Conservation (phyloP, 2,797 vertebrate genomes). For the Hippocampus kuda region DNA sequence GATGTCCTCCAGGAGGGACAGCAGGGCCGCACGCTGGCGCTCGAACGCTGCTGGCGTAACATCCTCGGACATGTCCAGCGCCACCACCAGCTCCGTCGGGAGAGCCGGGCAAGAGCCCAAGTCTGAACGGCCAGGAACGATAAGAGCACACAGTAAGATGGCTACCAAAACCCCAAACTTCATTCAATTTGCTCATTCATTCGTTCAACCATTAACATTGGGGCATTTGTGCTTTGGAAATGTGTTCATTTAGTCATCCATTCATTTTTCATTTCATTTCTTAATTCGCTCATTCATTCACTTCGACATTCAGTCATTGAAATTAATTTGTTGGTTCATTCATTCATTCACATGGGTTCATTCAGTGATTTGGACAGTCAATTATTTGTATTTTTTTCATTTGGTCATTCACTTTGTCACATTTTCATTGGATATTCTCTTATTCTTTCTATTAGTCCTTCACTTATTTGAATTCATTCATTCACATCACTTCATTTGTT, state of each 20-base stretch:
- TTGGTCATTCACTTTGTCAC: too few species aligned
- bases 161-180: background rate
- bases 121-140: conserved; percentile 33
- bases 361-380: too few species aligned
- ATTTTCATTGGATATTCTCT: too few species aligned
- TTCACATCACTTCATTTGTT: too few species aligned
- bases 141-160: background rate
- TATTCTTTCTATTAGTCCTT: too few species aligned
- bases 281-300: background rate
- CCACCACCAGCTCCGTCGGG: conserved; percentile 81
- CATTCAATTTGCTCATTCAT: background rate
- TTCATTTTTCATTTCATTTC: background rate
- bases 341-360: background rate
- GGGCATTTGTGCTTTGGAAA: background rate
- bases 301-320: background rate
- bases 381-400: too few species aligned
- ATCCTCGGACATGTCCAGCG: conserved; percentile 75
- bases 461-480: too few species aligned
- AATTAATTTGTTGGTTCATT: background rate
- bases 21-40: conserved; percentile 66
- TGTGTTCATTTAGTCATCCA: background rate
- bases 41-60: conserved; percentile 64
- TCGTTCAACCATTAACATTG: background rate
- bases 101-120: conserved; percentile 63
- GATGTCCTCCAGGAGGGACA: conserved; percentile 67